phyloP scores from a whole-genome alignment of 2,888 invertebrate genomes.

The Aleiodes alternator region DNA sequence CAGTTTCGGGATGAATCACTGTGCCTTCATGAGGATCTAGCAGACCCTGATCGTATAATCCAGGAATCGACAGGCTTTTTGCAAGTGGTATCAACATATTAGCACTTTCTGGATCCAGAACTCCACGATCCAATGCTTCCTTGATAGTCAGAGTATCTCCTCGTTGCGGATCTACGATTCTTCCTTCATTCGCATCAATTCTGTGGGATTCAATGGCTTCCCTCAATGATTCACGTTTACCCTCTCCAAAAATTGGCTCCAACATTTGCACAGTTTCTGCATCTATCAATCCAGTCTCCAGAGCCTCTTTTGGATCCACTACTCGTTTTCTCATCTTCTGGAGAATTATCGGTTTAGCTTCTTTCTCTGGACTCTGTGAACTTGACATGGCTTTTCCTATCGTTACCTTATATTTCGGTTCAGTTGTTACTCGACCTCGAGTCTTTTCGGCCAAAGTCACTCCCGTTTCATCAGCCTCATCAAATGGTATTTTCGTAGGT shows the following conservation, averaged over 20 bases:
- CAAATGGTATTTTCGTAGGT: neutral
- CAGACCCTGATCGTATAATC: constrained; percentile 90
- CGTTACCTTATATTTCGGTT: constrained; percentile 83
- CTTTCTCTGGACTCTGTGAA: constrained; percentile 78
- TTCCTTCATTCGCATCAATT: constrained; percentile 85
- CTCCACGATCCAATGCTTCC: constrained; percentile 89
- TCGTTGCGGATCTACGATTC: constrained; percentile 88
- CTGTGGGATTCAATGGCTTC: constrained; percentile 85
- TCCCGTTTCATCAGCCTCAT: constrained; percentile 67
- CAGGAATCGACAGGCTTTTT: constrained; percentile 87
- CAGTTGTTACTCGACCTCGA: constrained; percentile 78
- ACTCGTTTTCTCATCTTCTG: constrained; percentile 88
- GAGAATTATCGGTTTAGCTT: constrained; percentile 82
- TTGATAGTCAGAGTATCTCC: constrained; percentile 88
- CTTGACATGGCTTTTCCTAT: constrained; percentile 80
- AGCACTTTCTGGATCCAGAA: constrained; percentile 86
- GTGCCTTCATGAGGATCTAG: constrained; percentile 84
- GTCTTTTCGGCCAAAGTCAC: constrained; percentile 79
- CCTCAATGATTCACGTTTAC: constrained; percentile 81
- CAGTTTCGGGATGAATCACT: constrained; percentile 92
- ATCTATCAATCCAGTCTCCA: constrained; percentile 88
- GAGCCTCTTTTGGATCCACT: constrained; percentile 85
- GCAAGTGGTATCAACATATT: constrained; percentile 88
- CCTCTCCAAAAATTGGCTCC: constrained; percentile 81
- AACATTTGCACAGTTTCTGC: constrained; percentile 84